Evolutionary conservation across 2,888 invertebrate species (phyloP), one percentile per base, ranked within the genome.

Genomic region (Lasioglossum vierecki): DNA sequence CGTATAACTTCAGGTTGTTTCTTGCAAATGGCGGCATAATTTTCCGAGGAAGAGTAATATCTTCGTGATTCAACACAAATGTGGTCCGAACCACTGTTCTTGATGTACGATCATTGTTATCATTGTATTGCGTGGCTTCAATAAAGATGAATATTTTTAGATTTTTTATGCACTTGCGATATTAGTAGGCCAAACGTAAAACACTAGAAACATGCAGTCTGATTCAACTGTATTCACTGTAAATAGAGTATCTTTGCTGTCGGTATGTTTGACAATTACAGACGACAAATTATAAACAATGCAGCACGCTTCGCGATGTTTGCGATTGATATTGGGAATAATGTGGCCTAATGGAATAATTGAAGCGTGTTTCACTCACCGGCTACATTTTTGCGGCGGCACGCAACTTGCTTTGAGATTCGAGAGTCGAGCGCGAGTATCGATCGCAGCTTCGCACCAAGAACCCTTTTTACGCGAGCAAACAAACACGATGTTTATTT

Each of bases 401-500:
- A 44, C 39, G 11, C 63, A 53, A 35, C 15, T n/a, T n/a, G 26
- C 26, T 11, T 60, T 22, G 60, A 30, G 66, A 35, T 6, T 22
- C 73, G 35, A 22, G 53, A 53, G 53, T n/a, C 53, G 53, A n/a
- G 53, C 41, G 74, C n/a, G 57, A 44, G 41, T 82, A 71, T 60
- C 49, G 76, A 75, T 78, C 70, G 63, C 60, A 30, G n/a, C 63
- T 53, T 84, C 60, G 46, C 63, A 72, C 83, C 53, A 75, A 83
- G 84, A 71, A 78, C 83, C 79, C 82, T 83, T 83, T 79, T 83
- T 78, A 72, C 75, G 75, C 53, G 83, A 72, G 63, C 75, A 84
- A 84, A 84, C 84, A 84, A 68, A 75, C 84, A 44, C 53, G 71
- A 53, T 83, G 79, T 84, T 84, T 84, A 84, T 84, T 84, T 84